A percentile compares a stretch with the other conserved stretches of the same genome.
phyloP scores from a whole-genome alignment of 2,797 vertebrate species.

The Anguilla anguilla region DNA sequence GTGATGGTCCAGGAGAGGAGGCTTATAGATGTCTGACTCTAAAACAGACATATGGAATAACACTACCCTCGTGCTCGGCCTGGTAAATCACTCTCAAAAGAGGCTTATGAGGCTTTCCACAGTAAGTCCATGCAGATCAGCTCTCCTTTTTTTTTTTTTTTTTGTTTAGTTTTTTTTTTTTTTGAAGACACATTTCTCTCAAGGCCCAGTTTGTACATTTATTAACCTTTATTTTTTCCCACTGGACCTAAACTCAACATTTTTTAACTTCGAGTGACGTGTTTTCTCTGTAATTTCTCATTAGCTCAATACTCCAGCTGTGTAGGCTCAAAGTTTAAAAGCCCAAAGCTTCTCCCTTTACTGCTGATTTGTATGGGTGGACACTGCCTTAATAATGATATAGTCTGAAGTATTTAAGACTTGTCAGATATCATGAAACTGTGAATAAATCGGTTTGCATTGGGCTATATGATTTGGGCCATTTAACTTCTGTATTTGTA shows the following conservation, averaged over 20 bases:
- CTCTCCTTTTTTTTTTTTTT: conserved; percentile 23
- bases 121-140: conserved; percentile 37
- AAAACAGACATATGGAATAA: conserved; percentile 47
- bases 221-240: conserved; percentile 30
- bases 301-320: conserved; percentile 17
- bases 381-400: background rate
- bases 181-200: conserved; percentile 22
- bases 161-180: conserved; percentile 18
- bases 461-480: background rate
- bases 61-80: conserved; percentile 24
- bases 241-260: conserved; percentile 9
- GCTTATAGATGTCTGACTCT: conserved; percentile 31
- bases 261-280: conserved; percentile 23
- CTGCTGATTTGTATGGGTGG: background rate
- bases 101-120: conserved; percentile 45
- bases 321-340: conserved; percentile 28
- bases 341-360: conserved; percentile 12
- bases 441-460: background rate
- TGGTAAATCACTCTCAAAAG: conserved; percentile 51
- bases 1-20: conserved; percentile 30
- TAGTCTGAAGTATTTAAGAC: background rate
- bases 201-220: conserved; percentile 24
- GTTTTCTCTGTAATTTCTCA: conserved; percentile 28
- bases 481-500: conserved; percentile 19
- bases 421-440: background rate